These are phyloP conservation scores for Arenaria interpres DNA, from an alignment of 2,113 vertebrate genomes.

Conservation along the genomic window DNA sequence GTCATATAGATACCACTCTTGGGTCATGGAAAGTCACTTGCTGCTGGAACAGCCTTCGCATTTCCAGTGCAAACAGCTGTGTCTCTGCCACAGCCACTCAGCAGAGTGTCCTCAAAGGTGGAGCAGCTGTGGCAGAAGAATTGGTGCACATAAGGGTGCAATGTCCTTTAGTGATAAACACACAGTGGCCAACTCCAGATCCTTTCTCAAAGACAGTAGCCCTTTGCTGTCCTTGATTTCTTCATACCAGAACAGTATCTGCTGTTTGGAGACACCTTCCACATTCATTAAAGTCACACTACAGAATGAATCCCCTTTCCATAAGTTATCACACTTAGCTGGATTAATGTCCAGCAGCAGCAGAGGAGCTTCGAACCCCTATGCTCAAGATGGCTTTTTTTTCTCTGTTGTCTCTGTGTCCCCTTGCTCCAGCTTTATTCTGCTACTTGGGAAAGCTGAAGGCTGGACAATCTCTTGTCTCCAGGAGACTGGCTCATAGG, in stretches of 20 bases:
- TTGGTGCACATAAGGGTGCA: rapidly evolving
- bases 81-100: background rate
- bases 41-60: background rate
- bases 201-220: background rate
- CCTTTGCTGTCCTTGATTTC: background rate
- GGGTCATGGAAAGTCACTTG: rapidly evolving
- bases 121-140: background rate
- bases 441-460: background rate
- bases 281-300: background rate
- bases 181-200: background rate
- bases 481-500: background rate
- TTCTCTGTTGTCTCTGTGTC: rapidly evolving
- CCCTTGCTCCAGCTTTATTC: background rate
- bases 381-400: rapidly evolving
- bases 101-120: background rate
- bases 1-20: background rate
- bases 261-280: background rate
- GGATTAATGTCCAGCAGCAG: background rate
- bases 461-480: background rate
- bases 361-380: background rate
- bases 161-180: background rate
- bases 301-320: background rate
- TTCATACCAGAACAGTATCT: background rate
- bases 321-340: background rate
- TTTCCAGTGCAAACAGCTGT: background rate